Evolutionary conservation across 2,888 invertebrate genomes (phyloP), one percentile per base, ranked within the genome.

Genomic region (Lasioglossum figueresi): DNA sequence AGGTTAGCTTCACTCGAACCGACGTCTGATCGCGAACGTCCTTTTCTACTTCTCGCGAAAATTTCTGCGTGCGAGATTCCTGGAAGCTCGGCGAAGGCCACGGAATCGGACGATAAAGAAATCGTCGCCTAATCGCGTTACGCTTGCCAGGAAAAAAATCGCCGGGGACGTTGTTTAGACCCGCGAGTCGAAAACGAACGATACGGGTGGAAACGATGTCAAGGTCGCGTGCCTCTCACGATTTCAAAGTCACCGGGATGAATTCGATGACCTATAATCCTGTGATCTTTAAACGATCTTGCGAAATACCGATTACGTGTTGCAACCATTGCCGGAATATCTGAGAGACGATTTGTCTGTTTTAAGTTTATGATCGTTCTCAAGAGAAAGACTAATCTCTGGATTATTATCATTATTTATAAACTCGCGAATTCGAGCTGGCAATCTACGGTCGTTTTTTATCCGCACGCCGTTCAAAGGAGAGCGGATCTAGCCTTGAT

Each of bases 131-230:
- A 45, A 45, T 71, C 45, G 71, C 43, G 45, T 71, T 71, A 45
- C 27, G n/a, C n/a, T 45, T 45, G 27, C 8, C 8, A 16, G n/a
- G 45, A 19, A 31, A 43, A 6, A 16, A 5, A 59, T 16, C 27
- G 59, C 0, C 27, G 59, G 31, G n/a, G 48, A 43, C 16, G 63
- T 43, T 48, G 68, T n/a, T 52, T 56, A 68, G 56, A 27, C 31
- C 6, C 76, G 76, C 68, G 68, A 37, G 23, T 14, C 40, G 34
- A n/a, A 66, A 43, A 23, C 31, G 68, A 63, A 56, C 52, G 79
- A 79, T 79, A 79, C 16, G 40, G 43, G 45, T 40, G 37, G 23
- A 19, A 80, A 83, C 19, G 71, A 71, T 80, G 80, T 71, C 82
- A 83, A 80, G 82, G 80, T 63, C 75, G 59, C 14, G 59, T 31